A percentile compares a stretch with the other conserved stretches of the same genome.
Evolutionary conservation across 2,113 vertebrate genomes (phyloP).

Genomic region (Oceanites oceanicus): DNA sequence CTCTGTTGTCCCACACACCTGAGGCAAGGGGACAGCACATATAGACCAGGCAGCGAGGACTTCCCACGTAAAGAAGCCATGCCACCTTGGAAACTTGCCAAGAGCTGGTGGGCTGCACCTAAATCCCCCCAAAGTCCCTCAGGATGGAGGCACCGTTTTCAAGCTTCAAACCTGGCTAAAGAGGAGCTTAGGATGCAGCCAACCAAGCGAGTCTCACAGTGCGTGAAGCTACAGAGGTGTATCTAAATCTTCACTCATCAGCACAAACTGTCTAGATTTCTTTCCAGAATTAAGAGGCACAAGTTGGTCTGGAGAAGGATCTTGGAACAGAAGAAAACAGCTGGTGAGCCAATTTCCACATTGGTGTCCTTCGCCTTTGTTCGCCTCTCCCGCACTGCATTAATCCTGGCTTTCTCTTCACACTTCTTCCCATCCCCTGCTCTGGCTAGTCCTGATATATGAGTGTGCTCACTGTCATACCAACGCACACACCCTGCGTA

Average conservation of each 20-base stretch:
- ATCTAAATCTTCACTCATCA: background rate
- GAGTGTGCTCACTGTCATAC: background rate
- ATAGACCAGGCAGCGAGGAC: background rate
- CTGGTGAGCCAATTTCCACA: background rate
- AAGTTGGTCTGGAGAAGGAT: background rate
- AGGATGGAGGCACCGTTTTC: background rate
- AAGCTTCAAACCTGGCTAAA: background rate
- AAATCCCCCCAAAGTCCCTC: background rate
- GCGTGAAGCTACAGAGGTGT: background rate
- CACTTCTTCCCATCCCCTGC: background rate
- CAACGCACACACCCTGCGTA: rapidly evolving
- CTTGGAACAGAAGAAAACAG: background rate
- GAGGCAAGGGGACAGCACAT: background rate
- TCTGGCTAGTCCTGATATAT: background rate
- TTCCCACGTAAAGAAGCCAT: background rate
- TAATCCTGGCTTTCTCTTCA: background rate
- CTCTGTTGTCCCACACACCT: background rate
- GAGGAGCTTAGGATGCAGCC: background rate
- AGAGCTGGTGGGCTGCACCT: background rate
- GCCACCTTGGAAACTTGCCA: background rate
- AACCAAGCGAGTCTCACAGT: background rate
- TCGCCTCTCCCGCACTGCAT: rapidly evolving
- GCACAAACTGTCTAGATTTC: background rate
- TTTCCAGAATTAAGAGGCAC: background rate
- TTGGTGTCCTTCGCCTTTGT: background rate